These are phyloP conservation scores for Anseranas semipalmata DNA, from an alignment of 2,113 vertebrate species.

Conservation along the genomic window DNA sequence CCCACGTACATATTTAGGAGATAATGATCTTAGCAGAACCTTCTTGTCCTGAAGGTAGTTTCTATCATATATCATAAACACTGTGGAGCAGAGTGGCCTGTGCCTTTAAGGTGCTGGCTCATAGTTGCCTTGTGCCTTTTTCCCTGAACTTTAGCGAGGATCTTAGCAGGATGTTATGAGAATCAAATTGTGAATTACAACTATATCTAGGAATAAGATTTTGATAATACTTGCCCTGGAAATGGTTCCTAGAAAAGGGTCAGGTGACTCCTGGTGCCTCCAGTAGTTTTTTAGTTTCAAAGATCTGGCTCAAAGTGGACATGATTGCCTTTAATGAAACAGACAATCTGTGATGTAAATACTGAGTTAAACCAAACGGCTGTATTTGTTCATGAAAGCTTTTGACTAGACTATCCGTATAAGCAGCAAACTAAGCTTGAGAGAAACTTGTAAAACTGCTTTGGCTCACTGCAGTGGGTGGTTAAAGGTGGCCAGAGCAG, in stretches of 20 bases:
- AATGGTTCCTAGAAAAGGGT: background rate
- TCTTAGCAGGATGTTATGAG: background rate
- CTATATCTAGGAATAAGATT: background rate
- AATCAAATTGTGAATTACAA: background rate
- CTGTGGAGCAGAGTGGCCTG: background rate
- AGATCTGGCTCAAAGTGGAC: background rate
- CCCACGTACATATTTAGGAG: background rate
- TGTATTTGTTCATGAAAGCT: background rate
- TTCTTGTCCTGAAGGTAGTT: background rate
- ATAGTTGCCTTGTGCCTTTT: background rate
- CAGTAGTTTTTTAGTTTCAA: background rate
- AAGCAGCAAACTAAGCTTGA: background rate
- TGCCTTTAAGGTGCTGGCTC: background rate
- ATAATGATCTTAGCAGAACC: background rate
- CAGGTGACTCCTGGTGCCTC: rapidly evolving
- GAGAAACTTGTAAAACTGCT: background rate
- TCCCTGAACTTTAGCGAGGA: background rate
- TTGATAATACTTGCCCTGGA: background rate
- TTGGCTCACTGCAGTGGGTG: background rate
- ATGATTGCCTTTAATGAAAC: too few relatives aligned
- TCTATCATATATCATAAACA: background rate
- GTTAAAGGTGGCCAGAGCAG: background rate
- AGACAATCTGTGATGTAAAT: background rate
- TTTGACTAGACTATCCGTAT: background rate
- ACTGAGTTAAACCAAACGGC: background rate